Conservation (phyloP, 2,113 vertebrate species). For the Caranx melampygus region DNA sequence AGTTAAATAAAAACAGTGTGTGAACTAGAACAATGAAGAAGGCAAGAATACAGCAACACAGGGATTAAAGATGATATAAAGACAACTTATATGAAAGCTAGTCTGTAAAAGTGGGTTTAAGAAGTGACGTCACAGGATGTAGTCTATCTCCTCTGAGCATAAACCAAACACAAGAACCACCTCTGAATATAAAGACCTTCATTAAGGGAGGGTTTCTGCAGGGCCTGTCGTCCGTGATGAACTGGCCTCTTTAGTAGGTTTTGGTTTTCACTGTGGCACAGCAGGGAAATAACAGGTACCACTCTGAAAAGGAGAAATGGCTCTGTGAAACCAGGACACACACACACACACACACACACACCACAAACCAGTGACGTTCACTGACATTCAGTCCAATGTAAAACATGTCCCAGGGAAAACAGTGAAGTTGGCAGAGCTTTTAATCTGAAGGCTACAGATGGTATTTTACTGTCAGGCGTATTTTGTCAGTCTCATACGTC, state of each 20-base stretch:
- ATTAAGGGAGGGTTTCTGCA: not conserved
- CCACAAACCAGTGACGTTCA: not conserved
- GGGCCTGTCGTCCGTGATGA: not conserved
- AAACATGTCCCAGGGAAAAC: not conserved
- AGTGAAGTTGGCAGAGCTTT: not conserved
- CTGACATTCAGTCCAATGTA: not conserved
- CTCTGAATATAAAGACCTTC: not conserved
- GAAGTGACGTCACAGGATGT: too few species aligned
- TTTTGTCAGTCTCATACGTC: not conserved
- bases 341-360: not conserved
- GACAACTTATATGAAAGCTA: too few species aligned
- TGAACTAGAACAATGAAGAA: too few species aligned
- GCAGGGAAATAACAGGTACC: too few species aligned
- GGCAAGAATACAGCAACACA: too few species aligned
- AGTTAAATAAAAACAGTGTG: too few species aligned
- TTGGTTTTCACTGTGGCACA: not conserved
- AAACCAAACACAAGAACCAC: not conserved
- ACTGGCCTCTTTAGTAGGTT: not conserved
- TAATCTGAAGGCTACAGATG: not conserved
- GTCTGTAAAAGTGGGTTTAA: too few species aligned
- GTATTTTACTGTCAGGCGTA: not conserved
- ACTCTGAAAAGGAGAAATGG: too few species aligned
- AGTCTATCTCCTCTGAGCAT: not conserved
- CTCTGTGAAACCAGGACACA: not conserved
- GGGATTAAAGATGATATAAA: too few species aligned